Evolutionary conservation across 2,888 invertebrate species (phyloP), one percentile per base, ranked within the genome.

Genomic region (Tolmerus cingulatus): DNA sequence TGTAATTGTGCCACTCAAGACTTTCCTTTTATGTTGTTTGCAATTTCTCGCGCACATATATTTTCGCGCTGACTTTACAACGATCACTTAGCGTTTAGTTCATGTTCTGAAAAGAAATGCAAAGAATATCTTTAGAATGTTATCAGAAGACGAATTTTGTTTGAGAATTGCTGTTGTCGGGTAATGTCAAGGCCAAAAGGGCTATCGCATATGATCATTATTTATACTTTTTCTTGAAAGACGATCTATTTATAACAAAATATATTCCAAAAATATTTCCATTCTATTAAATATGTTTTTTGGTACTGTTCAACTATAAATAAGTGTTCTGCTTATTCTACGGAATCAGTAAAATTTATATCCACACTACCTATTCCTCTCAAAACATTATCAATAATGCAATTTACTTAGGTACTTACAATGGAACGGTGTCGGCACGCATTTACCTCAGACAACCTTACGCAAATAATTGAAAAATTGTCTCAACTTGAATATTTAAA

Each of bases 51-150:
- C 66, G 27, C 12, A 30, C n/a, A 27, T 66, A 27, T 66, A 66
- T 82, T 82, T 37, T 66, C 55, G 1, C 34, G 82, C 37, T 57
- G 57, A 57, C 27, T 66, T 23, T 19, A 66, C n/a, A 37, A 14
- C 30, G 46, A 55, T 34, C 78, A 81, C 51, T 81, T 7, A 34
- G 66, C 66, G 55, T 66, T 66, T 57, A 66, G 30, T 40, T 27
- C 82, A 19, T 27, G 19, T 82, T 23, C 82, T 82, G 82, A n/a
- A 82, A 82, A 51, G 79, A 79, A 51, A 79, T 14, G 43, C 5
- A 46, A 79, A 30, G 23, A 78, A 43, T 66, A 66, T 12, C 66
- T 66, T 66, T 66, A 66, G 66, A 27, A 66, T 66, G 27, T 66
- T 66, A 23, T 27, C 19, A 66, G 27, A 66, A 66, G 5, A 12